Percentiles rank a stretch among this genome's conserved stretches.
phyloP scores from a whole-genome alignment of 2,888 invertebrate genomes.

The Sympetrum striolatum region DNA sequence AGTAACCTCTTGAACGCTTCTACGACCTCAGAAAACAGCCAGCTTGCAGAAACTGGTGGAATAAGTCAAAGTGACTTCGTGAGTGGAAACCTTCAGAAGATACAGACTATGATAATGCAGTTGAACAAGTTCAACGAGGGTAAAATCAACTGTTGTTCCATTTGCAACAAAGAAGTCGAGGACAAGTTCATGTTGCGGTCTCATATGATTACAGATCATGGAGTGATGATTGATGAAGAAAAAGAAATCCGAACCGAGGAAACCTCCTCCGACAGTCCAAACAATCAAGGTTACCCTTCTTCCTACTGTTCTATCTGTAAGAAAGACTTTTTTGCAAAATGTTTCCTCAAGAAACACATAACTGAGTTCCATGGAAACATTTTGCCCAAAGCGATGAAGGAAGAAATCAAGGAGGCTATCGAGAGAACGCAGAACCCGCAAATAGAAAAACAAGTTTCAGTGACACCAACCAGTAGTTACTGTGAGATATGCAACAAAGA shows the following conservation, averaged over 20 bases:
- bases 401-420: slow-evolving; percentile 54
- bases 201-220: slow-evolving; percentile 74
- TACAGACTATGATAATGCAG: slow-evolving; percentile 90
- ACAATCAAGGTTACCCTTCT: slow-evolving; percentile 48
- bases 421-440: slow-evolving; percentile 52
- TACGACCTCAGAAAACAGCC: neutral
- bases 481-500: slow-evolving; percentile 99
- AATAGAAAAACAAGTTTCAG: neutral
- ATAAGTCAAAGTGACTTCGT: slow-evolving; percentile 64
- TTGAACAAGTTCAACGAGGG: slow-evolving; percentile 75
- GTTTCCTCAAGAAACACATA: slow-evolving; percentile 73
- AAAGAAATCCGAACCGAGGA: slow-evolving; percentile 49
- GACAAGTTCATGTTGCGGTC: slow-evolving; percentile 74
- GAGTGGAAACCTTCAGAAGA: slow-evolving; percentile 84
- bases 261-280: slow-evolving; percentile 55
- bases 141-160: slow-evolving; percentile 63
- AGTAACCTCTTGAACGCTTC: neutral
- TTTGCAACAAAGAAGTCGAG: slow-evolving; percentile 76
- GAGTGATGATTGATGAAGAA: slow-evolving; percentile 63
- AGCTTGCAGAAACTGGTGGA: slow-evolving; percentile 12
- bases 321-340: slow-evolving; percentile 67
- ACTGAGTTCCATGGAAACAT: slow-evolving; percentile 69
- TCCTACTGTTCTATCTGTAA: slow-evolving; percentile 65
- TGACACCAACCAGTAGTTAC: slow-evolving; percentile 78
- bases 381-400: slow-evolving; percentile 58